Conservation (phyloP, 2,888 invertebrate species). For the Drosophila silvestris region DNA sequence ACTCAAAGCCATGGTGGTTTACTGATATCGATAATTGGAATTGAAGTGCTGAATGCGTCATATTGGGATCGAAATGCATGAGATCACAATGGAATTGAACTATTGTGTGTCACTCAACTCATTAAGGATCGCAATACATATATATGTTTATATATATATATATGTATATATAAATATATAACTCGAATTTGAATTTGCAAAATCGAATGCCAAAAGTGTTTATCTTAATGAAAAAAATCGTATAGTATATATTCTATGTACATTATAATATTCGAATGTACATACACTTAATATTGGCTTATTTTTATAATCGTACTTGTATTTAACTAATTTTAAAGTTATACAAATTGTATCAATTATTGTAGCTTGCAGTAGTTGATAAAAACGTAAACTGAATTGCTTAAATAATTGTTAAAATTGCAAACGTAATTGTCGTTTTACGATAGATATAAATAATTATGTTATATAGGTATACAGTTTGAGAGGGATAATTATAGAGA, state of each 20-base stretch:
- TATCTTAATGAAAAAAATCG: slow-evolving; percentile 83
- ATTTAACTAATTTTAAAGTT: slow-evolving; percentile 41
- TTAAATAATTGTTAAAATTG: slow-evolving; percentile 80
- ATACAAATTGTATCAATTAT: slow-evolving; percentile 73
- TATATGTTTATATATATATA: background rate
- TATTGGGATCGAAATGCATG: slow-evolving; percentile 59
- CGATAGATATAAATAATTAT: slow-evolving; percentile 34
- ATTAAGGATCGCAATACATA: slow-evolving; percentile 67
- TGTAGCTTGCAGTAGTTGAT: slow-evolving; percentile 78
- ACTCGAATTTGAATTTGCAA: slow-evolving; percentile 57
- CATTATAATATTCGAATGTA: slow-evolving; percentile 37
- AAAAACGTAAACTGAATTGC: slow-evolving; percentile 75
- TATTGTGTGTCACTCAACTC: slow-evolving; percentile 31
- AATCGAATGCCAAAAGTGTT: slow-evolving; percentile 78
- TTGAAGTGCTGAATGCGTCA: slow-evolving; percentile 51
- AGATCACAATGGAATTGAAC: slow-evolving; percentile 55
- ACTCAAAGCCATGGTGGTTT: slow-evolving; percentile 77
- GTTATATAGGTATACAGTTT: slow-evolving; percentile 18
- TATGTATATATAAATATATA: slow-evolving; percentile 26
- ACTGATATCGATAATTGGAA: slow-evolving; percentile 36
- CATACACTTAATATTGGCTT: slow-evolving; percentile 53
- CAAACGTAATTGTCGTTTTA: slow-evolving; percentile 75
- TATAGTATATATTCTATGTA: slow-evolving; percentile 47
- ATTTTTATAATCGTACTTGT: slow-evolving; percentile 44
- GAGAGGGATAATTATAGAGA: slow-evolving; percentile 25